These are phyloP conservation scores for Chouioia cunea DNA, from an alignment of 2,888 invertebrate species.

Conservation along the genomic window DNA sequence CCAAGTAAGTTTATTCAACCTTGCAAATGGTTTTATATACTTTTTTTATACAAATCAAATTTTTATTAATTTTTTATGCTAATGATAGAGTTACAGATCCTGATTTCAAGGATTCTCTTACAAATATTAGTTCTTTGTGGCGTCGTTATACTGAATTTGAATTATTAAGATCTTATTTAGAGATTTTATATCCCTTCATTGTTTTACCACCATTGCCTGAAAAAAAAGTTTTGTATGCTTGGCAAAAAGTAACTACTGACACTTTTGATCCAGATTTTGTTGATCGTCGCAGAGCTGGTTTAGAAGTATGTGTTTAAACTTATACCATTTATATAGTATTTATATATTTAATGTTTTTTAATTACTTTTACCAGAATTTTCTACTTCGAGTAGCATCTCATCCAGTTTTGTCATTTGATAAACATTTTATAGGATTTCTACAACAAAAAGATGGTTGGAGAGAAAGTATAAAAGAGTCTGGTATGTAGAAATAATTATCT, in stretches of 20 bases:
- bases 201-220: slow-evolving; percentile 87
- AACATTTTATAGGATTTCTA: slow-evolving; percentile 82
- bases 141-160: slow-evolving; percentile 89
- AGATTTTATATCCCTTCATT: slow-evolving; percentile 83
- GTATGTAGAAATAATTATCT: background rate
- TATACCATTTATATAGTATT: background rate
- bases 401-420: slow-evolving; percentile 79
- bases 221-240: slow-evolving; percentile 80
- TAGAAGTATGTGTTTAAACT: slow-evolving; percentile 72
- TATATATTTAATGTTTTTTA: background rate
- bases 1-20: slow-evolving; percentile 74
- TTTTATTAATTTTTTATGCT: background rate
- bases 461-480: slow-evolving; percentile 80
- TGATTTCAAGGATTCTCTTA: slow-evolving; percentile 74
- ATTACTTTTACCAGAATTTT: slow-evolving; percentile 73
- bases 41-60: slow-evolving; percentile 18
- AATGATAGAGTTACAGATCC: slow-evolving; percentile 75
- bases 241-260: slow-evolving; percentile 83
- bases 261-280: slow-evolving; percentile 88
- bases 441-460: slow-evolving; percentile 86
- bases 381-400: slow-evolving; percentile 82
- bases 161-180: slow-evolving; percentile 81
- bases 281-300: slow-evolving; percentile 83
- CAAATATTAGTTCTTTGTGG: slow-evolving; percentile 79
- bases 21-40: background rate